These are phyloP conservation scores for Aphelinus atriplicis DNA, from an alignment of 1,140 invertebrate genomes.

Conservation along the genomic window DNA sequence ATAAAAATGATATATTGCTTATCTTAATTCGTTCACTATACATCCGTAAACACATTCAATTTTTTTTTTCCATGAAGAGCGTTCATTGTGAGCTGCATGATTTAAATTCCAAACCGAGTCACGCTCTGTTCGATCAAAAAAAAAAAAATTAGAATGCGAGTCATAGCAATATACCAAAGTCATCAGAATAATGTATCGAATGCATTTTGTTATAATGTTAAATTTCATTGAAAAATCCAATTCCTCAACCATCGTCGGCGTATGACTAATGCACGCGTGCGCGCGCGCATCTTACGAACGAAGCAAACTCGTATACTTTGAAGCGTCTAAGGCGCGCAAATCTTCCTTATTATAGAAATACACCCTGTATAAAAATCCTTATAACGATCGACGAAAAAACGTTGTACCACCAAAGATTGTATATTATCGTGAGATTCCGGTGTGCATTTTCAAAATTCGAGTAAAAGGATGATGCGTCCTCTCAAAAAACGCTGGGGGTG, in stretches of 20 bases:
- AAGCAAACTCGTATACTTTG: conserved; percentile 38
- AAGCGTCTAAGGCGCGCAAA: conserved; percentile 20
- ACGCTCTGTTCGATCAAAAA: background rate
- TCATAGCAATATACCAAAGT: no score
- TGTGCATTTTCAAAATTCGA: conserved; percentile 33
- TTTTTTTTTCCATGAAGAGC: background rate
- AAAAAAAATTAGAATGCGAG: no score
- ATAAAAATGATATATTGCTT: conserved; percentile 14
- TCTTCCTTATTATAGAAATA: conserved; percentile 34
- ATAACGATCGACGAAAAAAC: conserved; percentile 35
- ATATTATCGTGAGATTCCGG: conserved; percentile 33
- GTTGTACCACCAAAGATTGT: conserved; percentile 35
- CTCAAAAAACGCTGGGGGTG: conserved; percentile 21
- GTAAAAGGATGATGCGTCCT: conserved; percentile 26
- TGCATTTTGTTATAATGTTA: background rate
- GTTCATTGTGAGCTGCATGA: background rate
- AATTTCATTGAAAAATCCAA: conserved; percentile 20
- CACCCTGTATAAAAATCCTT: conserved; percentile 41
- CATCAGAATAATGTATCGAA: no score
- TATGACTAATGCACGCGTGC: background rate
- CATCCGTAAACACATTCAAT: background rate
- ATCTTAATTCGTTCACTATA: conserved; percentile 2
- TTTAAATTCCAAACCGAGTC: background rate
- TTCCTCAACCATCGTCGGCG: conserved; percentile 21
- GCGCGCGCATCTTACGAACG: background rate